Conservation (phyloP, 2,888 invertebrate genomes). For the Drosophila ochracea region DNA sequence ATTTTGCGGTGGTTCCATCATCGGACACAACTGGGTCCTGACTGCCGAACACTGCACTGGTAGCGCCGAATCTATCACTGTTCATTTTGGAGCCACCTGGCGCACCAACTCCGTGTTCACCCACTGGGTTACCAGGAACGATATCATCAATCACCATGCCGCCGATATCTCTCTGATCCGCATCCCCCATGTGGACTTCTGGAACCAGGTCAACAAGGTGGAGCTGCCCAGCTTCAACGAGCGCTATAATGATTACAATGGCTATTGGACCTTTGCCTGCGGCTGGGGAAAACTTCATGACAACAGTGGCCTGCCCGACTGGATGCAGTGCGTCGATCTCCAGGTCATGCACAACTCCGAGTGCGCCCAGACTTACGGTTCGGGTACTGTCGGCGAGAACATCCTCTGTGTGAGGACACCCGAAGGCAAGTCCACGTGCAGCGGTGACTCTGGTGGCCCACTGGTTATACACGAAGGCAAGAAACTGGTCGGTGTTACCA, state of each 20-base stretch:
- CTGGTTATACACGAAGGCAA: conserved; percentile 60
- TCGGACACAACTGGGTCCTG: conserved; percentile 68
- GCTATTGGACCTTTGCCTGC: conserved; percentile 58
- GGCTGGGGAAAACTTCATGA: conserved; percentile 78
- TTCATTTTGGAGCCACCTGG: conserved; percentile 68
- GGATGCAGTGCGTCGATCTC: conserved; percentile 82
- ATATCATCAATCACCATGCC: conserved; percentile 60
- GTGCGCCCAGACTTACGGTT: conserved; percentile 68
- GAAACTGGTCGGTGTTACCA: conserved; percentile 75
- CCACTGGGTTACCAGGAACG: conserved; percentile 53
- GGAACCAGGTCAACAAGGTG: conserved; percentile 51
- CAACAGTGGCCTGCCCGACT: conserved; percentile 53
- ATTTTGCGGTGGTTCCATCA: conserved; percentile 79
- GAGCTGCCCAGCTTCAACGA: conserved; percentile 58
- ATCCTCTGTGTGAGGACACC: conserved; percentile 70
- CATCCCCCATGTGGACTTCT: conserved; percentile 65
- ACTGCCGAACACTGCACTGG: conserved; percentile 80
- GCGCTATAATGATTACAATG: conserved; percentile 56
- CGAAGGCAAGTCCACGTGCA: conserved; percentile 67
- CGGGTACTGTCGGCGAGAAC: conserved; percentile 19
- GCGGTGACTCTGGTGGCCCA: conserved; percentile 82
- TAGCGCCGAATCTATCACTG: conserved; percentile 53
- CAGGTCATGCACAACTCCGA: conserved; percentile 79
- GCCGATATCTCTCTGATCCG: conserved; percentile 70
- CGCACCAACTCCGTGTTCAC: conserved; percentile 64